phyloP scores from a whole-genome alignment of 1,140 invertebrate genomes.

The Cherax destructor region DNA sequence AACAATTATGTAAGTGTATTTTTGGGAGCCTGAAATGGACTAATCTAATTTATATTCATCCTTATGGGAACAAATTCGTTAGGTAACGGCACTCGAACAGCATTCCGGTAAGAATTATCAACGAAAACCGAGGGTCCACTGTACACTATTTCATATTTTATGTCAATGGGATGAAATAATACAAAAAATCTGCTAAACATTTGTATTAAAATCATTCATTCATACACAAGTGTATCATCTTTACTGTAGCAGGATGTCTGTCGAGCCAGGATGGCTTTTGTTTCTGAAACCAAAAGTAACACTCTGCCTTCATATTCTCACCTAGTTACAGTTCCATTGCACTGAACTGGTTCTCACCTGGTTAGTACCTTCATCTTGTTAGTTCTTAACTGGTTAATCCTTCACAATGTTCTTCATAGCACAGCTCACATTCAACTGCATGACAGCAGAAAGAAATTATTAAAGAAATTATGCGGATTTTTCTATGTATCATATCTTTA shows the following conservation, averaged over 20 bases:
- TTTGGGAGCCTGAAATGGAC: too few species aligned
- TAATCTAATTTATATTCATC: too few species aligned
- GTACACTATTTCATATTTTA: too few species aligned
- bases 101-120: too few species aligned
- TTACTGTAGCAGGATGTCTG: constrained; percentile 5
- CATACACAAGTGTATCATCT: constrained; percentile 14
- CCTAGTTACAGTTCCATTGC: neutral
- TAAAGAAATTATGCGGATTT: neutral
- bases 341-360: neutral
- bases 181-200: constrained; percentile 13
- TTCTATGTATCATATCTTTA: neutral
- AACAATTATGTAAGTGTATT: too few species aligned
- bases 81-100: too few species aligned
- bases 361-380: neutral
- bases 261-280: neutral
- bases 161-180: neutral
- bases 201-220: constrained; percentile 18
- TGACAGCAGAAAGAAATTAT: constrained; percentile 8
- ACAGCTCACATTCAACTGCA: constrained; percentile 9
- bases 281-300: neutral
- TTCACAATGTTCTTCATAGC: constrained; percentile 12
- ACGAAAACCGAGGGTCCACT: too few species aligned
- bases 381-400: neutral
- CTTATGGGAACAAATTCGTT: too few species aligned
- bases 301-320: neutral